Evolutionary conservation across 2,888 invertebrate species (phyloP).

Genomic region (Liposcelis brunnea): DNA sequence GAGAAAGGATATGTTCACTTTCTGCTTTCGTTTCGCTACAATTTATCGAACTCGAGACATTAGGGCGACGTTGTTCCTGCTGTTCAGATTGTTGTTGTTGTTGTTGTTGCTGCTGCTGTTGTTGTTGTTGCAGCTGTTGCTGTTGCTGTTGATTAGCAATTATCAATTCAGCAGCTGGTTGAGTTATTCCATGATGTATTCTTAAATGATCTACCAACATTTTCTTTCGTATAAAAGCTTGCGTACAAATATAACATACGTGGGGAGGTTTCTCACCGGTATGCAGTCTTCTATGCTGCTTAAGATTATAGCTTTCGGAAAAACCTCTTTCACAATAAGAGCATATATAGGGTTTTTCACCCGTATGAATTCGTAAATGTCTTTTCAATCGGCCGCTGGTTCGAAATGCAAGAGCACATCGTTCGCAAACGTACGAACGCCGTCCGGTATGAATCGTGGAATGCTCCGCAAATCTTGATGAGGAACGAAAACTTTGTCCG

Average conservation of each 20-base stretch:
- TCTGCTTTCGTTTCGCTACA: too few species aligned
- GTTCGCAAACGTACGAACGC: background rate
- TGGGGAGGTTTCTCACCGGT: conserved; percentile 5
- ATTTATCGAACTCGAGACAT: too few species aligned
- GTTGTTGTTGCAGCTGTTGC: too few species aligned
- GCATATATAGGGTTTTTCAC: conserved; percentile 6
- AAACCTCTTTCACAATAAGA: conserved; percentile 1
- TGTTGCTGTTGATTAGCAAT: too few species aligned
- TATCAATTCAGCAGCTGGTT: too few species aligned
- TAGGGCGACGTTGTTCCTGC: too few species aligned
- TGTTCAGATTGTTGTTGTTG: too few species aligned
- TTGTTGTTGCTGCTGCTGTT: too few species aligned
- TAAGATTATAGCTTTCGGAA: conserved; percentile 6
- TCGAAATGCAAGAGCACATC: conserved; percentile 1
- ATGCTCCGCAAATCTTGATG: conserved; percentile 5
- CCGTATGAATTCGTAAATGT: conserved; percentile 1
- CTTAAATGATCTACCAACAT: conserved; percentile 3
- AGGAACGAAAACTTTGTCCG: background rate
- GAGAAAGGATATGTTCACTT: too few species aligned
- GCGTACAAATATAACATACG: background rate
- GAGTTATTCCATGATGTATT: background rate
- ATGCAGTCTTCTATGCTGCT: conserved; percentile 1
- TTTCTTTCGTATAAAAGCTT: background rate
- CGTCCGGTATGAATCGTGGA: background rate
- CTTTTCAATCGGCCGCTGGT: background rate